These are phyloP conservation scores for Tiphia femorata DNA, from an alignment of 2,888 invertebrate species.

Conservation along the genomic window DNA sequence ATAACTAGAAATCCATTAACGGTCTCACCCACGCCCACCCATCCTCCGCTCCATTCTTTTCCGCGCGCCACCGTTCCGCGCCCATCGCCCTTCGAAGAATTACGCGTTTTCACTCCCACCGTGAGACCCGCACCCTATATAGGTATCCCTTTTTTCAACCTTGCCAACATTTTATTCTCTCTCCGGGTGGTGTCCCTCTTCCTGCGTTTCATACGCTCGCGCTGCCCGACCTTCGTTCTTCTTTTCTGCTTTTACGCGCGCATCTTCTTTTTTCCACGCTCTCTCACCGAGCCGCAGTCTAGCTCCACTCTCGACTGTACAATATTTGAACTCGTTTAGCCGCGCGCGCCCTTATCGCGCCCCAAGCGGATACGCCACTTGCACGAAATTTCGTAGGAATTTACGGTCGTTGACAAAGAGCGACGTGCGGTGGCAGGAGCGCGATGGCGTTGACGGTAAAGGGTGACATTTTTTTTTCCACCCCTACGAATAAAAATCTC, in stretches of 20 bases:
- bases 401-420: conserved; percentile 36
- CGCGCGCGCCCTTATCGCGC: conserved; percentile 25
- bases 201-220: too few species aligned
- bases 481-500: not conserved
- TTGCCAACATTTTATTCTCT: too few species aligned
- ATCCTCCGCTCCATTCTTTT: conserved; percentile 14
- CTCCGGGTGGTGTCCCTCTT: too few species aligned
- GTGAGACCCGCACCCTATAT: too few species aligned
- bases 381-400: conserved; percentile 45
- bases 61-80: conserved; percentile 10
- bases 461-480: not conserved
- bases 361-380: conserved; percentile 41
- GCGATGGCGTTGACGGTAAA: too few species aligned
- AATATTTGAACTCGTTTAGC: conserved; percentile 1
- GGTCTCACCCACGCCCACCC: conserved; percentile 19
- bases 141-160: too few species aligned
- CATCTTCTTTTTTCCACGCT: conserved; percentile 20
- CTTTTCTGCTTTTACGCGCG: too few species aligned
- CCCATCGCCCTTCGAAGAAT: conserved; percentile 15
- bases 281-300: not conserved
- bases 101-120: conserved; percentile 13
- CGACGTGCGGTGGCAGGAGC: conserved; percentile 9
- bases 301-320: not conserved
- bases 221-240: too few species aligned
- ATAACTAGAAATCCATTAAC: conserved; percentile 59